Conservation (phyloP, 2,888 invertebrate genomes). For the Synanthedon tipuliformis region DNA sequence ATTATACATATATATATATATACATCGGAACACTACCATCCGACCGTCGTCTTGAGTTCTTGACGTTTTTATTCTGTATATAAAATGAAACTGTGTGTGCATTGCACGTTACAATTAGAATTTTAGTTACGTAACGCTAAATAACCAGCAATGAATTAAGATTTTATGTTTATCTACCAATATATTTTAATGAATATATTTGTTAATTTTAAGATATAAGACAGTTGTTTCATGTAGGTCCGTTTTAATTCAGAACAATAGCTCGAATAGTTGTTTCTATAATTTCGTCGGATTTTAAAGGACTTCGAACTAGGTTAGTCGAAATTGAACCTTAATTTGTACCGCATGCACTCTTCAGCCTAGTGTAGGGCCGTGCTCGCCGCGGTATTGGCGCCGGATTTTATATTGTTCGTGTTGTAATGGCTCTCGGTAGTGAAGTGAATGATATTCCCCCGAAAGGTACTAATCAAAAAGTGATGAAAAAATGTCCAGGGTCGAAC, state of each 20-base stretch:
- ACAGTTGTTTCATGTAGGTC: no score
- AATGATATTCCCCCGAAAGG: slow-evolving; percentile 63
- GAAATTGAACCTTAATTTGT: slow-evolving; percentile 59
- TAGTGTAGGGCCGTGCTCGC: slow-evolving; percentile 61
- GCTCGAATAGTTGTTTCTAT: neutral
- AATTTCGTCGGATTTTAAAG: slow-evolving; percentile 16
- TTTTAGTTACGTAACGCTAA: no score
- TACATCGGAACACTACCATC: no score
- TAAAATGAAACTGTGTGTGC: no score
- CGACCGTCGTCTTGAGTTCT: no score
- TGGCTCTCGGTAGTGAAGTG: slow-evolving; percentile 72
- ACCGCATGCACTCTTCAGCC: slow-evolving; percentile 68
- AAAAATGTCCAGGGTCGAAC: slow-evolving; percentile 55
- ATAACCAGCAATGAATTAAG: no score
- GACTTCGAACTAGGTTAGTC: slow-evolving; percentile 34
- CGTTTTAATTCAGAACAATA: neutral
- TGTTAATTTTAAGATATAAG: no score
- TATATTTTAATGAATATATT: no score
- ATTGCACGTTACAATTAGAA: no score
- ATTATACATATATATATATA: no score
- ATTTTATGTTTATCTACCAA: no score
- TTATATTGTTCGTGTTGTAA: slow-evolving; percentile 64
- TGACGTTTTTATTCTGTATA: no score
- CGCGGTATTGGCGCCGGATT: slow-evolving; percentile 60
- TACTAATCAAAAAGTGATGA: slow-evolving; percentile 55